Evolutionary conservation across 2,888 invertebrate genomes (phyloP).

Genomic region (Pediacus dermestoides): DNA sequence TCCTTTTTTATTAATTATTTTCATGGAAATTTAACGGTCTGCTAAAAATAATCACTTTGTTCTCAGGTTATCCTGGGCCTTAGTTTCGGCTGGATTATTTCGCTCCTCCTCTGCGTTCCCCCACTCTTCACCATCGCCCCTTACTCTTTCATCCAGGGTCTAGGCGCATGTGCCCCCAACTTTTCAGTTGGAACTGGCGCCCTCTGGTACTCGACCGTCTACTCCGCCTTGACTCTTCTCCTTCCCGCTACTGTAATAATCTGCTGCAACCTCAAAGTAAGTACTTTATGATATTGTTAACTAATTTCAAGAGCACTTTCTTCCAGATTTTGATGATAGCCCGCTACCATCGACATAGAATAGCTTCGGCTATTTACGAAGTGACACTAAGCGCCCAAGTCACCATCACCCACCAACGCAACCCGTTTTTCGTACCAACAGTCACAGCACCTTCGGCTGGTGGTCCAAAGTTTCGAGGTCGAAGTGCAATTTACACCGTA

Average conservation of each 20-base stretch:
- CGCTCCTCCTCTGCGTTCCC: constrained; percentile 61
- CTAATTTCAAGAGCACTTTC: constrained; percentile 4
- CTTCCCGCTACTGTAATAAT: constrained; percentile 67
- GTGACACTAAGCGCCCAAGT: constrained; percentile 81
- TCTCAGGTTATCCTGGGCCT: constrained; percentile 63
- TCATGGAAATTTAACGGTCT: no score
- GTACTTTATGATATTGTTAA: constrained; percentile 10
- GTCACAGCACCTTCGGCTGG: constrained; percentile 57
- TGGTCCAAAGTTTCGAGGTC: constrained; percentile 52
- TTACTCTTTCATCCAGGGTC: constrained; percentile 54
- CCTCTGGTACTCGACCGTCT: constrained; percentile 63
- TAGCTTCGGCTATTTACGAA: constrained; percentile 81
- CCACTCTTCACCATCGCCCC: constrained; percentile 61
- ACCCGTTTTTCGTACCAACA: constrained; percentile 70
- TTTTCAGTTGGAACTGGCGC: constrained; percentile 61
- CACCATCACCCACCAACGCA: constrained; percentile 76
- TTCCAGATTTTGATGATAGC: constrained; percentile 61
- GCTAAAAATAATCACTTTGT: constrained; percentile 9
- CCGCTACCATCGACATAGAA: constrained; percentile 74
- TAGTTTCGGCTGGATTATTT: constrained; percentile 64
- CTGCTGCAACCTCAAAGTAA: constrained; percentile 67
- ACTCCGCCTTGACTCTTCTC: constrained; percentile 62
- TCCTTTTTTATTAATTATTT: no score
- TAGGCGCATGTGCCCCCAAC: constrained; percentile 66
- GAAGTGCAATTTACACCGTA: constrained; percentile 64